Evolutionary conservation across 1,140 invertebrate species (phyloP).

Genomic region (Hyles euphorbiae): DNA sequence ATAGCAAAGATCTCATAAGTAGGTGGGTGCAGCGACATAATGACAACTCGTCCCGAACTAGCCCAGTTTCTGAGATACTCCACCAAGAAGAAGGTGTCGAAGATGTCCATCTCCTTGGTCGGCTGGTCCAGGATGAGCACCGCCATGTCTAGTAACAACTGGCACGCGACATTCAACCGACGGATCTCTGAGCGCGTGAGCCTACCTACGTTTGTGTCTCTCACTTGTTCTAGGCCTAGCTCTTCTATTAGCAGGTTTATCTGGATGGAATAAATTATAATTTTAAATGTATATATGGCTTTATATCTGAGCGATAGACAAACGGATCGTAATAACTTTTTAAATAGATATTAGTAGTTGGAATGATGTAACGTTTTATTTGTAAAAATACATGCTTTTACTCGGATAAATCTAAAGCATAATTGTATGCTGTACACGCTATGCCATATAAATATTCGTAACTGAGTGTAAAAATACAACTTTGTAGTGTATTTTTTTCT

Average conservation of each 20-base stretch:
- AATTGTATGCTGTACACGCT: no score
- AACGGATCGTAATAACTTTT: no score
- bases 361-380: no score
- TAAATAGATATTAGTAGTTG: no score
- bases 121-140: conserved; percentile 92
- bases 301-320: no score
- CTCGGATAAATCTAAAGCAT: no score
- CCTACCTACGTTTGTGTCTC: conserved; percentile 84
- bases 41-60: conserved; percentile 86
- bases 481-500: no score
- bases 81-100: conserved; percentile 95
- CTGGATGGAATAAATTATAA: conserved; percentile 60
- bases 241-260: conserved; percentile 92
- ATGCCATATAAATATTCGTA: no score
- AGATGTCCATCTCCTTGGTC: conserved; percentile 95
- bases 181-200: conserved; percentile 91
- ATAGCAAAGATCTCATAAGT: conserved; percentile 97
- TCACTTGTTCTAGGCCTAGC: conserved; percentile 90
- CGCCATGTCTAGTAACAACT: conserved; percentile 88
- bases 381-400: no score
- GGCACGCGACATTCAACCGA: conserved; percentile 90
- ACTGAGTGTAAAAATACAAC: no score
- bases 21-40: conserved; percentile 94
- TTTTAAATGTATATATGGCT: no score
- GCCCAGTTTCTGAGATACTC: conserved; percentile 97